These are phyloP conservation scores for Phaethornis superciliosus DNA, from an alignment of 2,113 vertebrate genomes.

Conservation along the genomic window DNA sequence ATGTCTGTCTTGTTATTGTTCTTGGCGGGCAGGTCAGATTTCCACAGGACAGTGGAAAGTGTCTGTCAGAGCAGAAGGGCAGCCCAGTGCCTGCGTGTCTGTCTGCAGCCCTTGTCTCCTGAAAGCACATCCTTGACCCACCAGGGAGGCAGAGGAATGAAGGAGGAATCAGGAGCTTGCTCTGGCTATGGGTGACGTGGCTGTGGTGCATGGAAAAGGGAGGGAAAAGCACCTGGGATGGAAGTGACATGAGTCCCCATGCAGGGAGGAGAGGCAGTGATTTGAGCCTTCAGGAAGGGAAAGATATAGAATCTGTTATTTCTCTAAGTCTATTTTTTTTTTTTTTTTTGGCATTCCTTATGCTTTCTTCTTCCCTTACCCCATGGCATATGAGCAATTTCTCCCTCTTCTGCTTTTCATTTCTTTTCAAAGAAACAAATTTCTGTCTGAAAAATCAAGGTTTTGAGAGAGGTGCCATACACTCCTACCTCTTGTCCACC, in stretches of 20 bases:
- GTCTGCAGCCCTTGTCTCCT: background rate
- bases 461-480: background rate
- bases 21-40: background rate
- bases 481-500: background rate
- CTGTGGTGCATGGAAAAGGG: background rate
- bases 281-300: background rate
- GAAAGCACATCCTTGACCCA: background rate
- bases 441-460: background rate
- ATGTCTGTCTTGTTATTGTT: background rate
- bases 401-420: background rate
- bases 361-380: background rate
- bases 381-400: background rate
- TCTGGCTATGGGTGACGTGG: background rate
- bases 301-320: background rate
- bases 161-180: background rate
- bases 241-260: background rate
- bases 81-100: background rate
- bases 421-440: background rate
- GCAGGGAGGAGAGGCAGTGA: background rate
- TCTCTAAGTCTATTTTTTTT: background rate
- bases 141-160: background rate
- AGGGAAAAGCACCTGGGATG: background rate
- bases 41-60: constrained; percentile 8
- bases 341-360: background rate
- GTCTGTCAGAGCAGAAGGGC: background rate